Percentiles rank a stretch among this genome's conserved stretches.
Conservation (phyloP, 2,113 vertebrate species). For the Fulmarus glacialis region DNA sequence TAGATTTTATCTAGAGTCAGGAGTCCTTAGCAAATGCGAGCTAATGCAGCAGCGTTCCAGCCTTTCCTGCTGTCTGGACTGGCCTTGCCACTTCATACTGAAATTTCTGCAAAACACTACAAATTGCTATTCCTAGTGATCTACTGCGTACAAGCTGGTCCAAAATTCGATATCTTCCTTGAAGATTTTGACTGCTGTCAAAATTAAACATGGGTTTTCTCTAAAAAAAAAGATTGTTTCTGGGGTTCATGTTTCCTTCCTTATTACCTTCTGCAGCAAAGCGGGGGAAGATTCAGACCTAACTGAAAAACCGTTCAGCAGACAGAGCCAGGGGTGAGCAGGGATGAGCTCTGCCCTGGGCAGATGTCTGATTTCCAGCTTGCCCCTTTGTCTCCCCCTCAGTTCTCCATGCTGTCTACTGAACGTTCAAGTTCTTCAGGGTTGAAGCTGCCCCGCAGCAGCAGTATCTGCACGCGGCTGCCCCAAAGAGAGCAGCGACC, state of each 20-base stretch:
- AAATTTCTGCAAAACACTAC: neutral
- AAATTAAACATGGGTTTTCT: neutral
- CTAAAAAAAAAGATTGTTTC: neutral
- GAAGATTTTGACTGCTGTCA: neutral
- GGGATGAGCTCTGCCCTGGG: neutral
- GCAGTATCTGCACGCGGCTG: accelerated
- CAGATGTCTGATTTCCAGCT: neutral
- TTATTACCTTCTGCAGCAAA: neutral
- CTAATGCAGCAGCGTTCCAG: neutral
- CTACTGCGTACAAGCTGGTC: neutral
- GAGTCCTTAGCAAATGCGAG: neutral
- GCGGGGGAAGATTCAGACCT: neutral
- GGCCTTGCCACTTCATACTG: neutral
- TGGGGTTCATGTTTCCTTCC: neutral
- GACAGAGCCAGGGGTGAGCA: neutral
- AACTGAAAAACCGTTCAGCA: neutral
- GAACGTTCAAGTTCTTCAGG: neutral
- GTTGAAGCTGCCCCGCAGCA: neutral
- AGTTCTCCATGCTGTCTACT: neutral
- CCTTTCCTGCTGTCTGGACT: neutral
- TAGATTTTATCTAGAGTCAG: neutral
- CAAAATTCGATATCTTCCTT: neutral
- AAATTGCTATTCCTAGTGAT: neutral
- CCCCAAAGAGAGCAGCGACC: neutral
- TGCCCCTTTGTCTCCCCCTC: neutral